phyloP scores from a whole-genome alignment of 2,113 vertebrate genomes.

The Pachycephala philippinensis region DNA sequence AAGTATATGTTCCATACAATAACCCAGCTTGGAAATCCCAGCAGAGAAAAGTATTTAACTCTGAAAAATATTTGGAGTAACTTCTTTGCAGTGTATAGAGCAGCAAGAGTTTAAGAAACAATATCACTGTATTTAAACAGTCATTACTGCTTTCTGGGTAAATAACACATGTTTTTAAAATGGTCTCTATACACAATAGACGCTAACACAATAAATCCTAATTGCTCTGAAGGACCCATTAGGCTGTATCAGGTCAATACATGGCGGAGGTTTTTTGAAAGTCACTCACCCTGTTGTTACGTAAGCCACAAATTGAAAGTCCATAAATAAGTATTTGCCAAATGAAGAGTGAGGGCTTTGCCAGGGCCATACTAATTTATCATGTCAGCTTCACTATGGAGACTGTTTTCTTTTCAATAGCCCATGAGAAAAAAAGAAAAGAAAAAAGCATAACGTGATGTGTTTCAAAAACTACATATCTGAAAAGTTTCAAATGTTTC shows the following conservation, averaged over 20 bases:
- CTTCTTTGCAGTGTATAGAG: not conserved
- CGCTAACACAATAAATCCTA: slow-evolving; percentile 58
- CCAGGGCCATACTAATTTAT: slow-evolving; percentile 54
- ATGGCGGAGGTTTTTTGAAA: not conserved
- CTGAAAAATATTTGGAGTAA: not conserved
- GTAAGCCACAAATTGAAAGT: slow-evolving; percentile 40
- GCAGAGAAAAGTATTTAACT: not conserved
- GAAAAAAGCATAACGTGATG: not conserved
- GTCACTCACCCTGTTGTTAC: slow-evolving; percentile 38
- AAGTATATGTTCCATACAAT: not conserved
- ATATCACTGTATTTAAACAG: slow-evolving; percentile 52
- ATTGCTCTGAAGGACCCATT: slow-evolving; percentile 72
- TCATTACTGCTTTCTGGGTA: slow-evolving; percentile 63
- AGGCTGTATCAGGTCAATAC: slow-evolving; percentile 60
- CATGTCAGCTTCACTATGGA: slow-evolving; percentile 38
- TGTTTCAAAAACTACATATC: not conserved
- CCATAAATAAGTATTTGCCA: slow-evolving; percentile 60
- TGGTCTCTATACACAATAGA: slow-evolving; percentile 53
- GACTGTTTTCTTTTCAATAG: slow-evolving; percentile 35
- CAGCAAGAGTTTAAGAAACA: slow-evolving; percentile 13
- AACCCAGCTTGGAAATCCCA: not conserved
- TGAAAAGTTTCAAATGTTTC: not conserved
- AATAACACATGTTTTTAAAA: slow-evolving; percentile 62
- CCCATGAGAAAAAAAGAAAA: not conserved
- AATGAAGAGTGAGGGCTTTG: slow-evolving; percentile 46